Evolutionary conservation across 1,140 invertebrate genomes (phyloP), one percentile per base, ranked within the genome.

Genomic region (Drosophila hydei): DNA sequence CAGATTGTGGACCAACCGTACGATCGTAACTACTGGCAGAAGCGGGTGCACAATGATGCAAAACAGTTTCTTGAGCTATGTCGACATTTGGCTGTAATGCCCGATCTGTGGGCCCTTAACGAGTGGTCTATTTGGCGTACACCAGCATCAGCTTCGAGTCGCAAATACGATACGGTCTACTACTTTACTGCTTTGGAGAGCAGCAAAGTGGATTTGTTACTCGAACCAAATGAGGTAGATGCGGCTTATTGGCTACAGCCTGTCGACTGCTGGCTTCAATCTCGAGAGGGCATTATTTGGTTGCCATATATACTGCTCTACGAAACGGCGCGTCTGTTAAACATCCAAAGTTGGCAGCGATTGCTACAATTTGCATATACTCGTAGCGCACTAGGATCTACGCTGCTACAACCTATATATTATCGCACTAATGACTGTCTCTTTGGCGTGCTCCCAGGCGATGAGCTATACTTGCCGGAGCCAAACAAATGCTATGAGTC

Each of bases 41-140:
- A 75, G 4, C 43, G 51, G 1, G 90, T 98, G 3, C 93, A 95
- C 72, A 92, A 94, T 56, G 93, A 97, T 92, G 93, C 96, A 0
- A 88, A 89, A n/a, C 92, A 96, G 70, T 96, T 98, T 91, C 89
- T 96, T 16, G 92, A 92, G 38, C 92, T 98, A 40, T 98, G 97
- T 80, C 91, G 94, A 52, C 90, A 94, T 61, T 92, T 95, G 7
- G 91, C 95, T 30, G 94, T 96, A 55, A 94, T 95, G 75, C 97
- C 97, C 6, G 96, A 98, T 92, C 92, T 98, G 50, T 96, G 95
- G 94, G 93, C 94, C 0, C 91, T 98, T 4, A 92, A 95, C 70
- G 95, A 97, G 89, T 98, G 97, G 97, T 95, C 94, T 50, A 95
- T 96, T 89, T 98, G 97, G 97, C 89, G 97, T 8, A 96, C 96